phyloP scores from a whole-genome alignment of 2,797 vertebrate genomes.

The Jordanella pulchra region DNA sequence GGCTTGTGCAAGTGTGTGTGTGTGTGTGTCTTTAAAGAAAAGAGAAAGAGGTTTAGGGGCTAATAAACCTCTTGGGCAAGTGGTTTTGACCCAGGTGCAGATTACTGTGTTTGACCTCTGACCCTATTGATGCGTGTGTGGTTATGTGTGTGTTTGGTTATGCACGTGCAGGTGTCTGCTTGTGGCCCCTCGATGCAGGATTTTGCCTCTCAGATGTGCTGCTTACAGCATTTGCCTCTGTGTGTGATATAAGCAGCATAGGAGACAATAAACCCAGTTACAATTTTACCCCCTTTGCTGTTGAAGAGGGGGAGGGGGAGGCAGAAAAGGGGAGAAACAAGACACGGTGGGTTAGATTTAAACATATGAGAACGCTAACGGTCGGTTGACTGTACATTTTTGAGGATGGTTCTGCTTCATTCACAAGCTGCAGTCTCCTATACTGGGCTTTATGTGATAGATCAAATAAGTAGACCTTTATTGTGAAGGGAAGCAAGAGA shows the following conservation, averaged over 20 bases:
- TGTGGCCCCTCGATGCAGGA: slow-evolving; percentile 52
- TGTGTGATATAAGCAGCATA: slow-evolving; percentile 32
- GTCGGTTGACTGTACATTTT: background rate
- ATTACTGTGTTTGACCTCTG: slow-evolving; percentile 67
- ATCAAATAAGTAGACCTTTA: no score
- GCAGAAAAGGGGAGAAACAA: background rate
- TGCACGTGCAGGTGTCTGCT: slow-evolving; percentile 43
- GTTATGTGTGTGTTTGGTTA: slow-evolving; percentile 28
- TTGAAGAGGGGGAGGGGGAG: slow-evolving; percentile 34
- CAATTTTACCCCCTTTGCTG: slow-evolving; percentile 39
- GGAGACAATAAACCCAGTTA: slow-evolving; percentile 40
- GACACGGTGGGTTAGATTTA: slow-evolving; percentile 38
- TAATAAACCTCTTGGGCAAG: slow-evolving; percentile 71
- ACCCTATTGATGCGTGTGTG: slow-evolving; percentile 34
- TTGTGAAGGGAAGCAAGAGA: no score
- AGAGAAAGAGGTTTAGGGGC: slow-evolving; percentile 55
- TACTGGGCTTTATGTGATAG: background rate
- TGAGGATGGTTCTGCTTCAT: background rate
- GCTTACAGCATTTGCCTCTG: slow-evolving; percentile 14
- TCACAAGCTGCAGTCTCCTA: background rate
- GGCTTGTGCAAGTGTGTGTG: slow-evolving; percentile 8
- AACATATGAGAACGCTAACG: slow-evolving; percentile 12
- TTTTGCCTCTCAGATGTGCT: slow-evolving; percentile 15
- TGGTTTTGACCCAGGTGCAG: slow-evolving; percentile 63
- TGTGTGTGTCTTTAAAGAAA: slow-evolving; percentile 11